Evolutionary conservation across 1,140 invertebrate species (phyloP).

Genomic region (Heliothis virescens): DNA sequence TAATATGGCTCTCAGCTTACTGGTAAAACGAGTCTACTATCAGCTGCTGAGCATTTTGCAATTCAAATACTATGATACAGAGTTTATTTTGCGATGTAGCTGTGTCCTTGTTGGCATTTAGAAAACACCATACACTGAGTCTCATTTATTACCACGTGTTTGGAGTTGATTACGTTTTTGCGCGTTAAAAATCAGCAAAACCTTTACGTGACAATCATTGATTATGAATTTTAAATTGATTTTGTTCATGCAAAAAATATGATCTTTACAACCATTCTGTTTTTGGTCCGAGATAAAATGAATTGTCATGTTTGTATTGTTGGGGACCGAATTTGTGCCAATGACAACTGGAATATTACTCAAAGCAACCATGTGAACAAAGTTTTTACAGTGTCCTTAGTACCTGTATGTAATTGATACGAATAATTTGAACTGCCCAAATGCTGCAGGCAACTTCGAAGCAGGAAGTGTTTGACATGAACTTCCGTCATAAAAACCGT

Average conservation of each 20-base stretch:
- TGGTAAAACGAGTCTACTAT: constrained; percentile 10
- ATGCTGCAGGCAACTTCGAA: neutral
- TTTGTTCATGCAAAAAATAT: neutral
- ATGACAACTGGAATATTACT: too few species aligned
- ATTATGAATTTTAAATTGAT: too few species aligned
- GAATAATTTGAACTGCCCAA: too few species aligned
- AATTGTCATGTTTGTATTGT: too few species aligned
- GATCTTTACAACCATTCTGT: too few species aligned
- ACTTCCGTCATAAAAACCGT: neutral
- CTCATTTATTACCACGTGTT: constrained; percentile 17
- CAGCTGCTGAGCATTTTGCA: neutral
- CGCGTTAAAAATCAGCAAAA: neutral
- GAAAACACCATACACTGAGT: constrained; percentile 5
- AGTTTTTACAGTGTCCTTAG: too few species aligned
- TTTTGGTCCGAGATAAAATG: too few species aligned
- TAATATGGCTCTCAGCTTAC: constrained; percentile 35
- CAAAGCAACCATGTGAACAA: too few species aligned
- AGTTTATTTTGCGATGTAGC: neutral
- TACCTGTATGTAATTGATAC: too few species aligned
- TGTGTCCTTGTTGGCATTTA: constrained; percentile 20
- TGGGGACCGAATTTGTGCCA: too few species aligned
- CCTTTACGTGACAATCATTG: neutral
- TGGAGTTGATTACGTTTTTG: neutral
- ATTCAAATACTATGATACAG: neutral
- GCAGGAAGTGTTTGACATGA: neutral